These are phyloP conservation scores for Nothocercus nigrocapillus DNA, from an alignment of 2,113 vertebrate species.

Conservation along the genomic window DNA sequence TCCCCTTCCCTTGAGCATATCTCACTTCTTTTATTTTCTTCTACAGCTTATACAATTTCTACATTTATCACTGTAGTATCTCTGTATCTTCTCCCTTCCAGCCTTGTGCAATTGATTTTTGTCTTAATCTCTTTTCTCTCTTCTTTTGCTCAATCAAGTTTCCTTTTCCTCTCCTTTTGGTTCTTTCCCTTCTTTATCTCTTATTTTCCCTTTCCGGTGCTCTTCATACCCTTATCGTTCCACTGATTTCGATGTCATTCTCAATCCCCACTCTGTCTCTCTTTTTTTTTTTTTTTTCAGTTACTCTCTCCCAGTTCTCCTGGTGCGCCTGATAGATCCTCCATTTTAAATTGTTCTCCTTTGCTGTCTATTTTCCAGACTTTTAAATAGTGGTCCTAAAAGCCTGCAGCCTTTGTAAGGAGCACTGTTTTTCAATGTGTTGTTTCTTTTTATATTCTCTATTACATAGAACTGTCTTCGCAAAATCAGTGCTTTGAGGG, in stretches of 20 bases:
- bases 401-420: background rate
- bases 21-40: background rate
- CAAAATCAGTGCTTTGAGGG: background rate
- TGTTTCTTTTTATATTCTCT: background rate
- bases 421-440: background rate
- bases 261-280: background rate
- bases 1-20: background rate
- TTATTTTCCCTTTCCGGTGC: background rate
- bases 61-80: background rate
- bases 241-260: background rate
- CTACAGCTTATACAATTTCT: background rate
- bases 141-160: background rate
- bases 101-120: background rate
- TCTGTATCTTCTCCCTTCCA: background rate
- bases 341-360: conserved; percentile 8
- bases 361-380: background rate
- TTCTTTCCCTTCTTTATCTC: background rate
- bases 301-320: background rate
- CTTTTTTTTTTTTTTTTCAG: background rate
- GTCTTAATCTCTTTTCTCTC: background rate
- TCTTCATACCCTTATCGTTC: background rate
- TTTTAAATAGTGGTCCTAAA: background rate
- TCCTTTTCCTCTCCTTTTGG: background rate
- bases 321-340: background rate
- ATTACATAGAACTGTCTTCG: background rate